Conservation (phyloP, 2,888 invertebrate species). For the Gastracanthus pulcherrimus region DNA sequence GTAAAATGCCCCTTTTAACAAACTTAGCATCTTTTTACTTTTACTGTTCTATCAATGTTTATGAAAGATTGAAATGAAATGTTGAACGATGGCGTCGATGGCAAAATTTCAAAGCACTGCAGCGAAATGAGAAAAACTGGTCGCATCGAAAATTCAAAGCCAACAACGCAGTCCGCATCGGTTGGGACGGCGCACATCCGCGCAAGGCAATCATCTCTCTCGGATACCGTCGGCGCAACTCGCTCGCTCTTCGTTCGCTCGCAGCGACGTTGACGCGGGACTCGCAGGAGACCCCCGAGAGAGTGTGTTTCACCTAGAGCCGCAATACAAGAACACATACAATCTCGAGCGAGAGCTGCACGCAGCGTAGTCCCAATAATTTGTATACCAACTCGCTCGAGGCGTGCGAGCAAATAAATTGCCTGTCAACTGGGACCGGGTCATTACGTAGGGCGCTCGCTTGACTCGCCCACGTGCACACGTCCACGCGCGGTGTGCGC, state of each 20-base stretch:
- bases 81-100: too few relatives aligned
- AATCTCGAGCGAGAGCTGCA: too few relatives aligned
- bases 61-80: too few relatives aligned
- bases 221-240: background rate
- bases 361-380: too few relatives aligned
- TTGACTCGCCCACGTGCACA: constrained; percentile 57
- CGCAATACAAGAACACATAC: too few relatives aligned
- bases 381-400: constrained; percentile 23
- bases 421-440: constrained; percentile 67
- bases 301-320: too few relatives aligned
- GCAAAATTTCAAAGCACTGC: too few relatives aligned
- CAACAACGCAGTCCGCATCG: background rate
- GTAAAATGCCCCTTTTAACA: too few relatives aligned
- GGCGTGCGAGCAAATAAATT: constrained; percentile 67
- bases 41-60: too few relatives aligned
- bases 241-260: background rate
- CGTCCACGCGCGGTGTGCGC: background rate
- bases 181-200: background rate
- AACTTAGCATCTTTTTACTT: too few relatives aligned
- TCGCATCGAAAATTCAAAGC: background rate
- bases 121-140: too few relatives aligned
- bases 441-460: constrained; percentile 57
- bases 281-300: constrained; percentile 7
- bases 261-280: background rate
- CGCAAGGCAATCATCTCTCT: background rate